A percentile compares a stretch with the other conserved stretches of the same genome.
phyloP scores from a whole-genome alignment of 2,113 vertebrate genomes.

The Entelurus aequoreus region DNA sequence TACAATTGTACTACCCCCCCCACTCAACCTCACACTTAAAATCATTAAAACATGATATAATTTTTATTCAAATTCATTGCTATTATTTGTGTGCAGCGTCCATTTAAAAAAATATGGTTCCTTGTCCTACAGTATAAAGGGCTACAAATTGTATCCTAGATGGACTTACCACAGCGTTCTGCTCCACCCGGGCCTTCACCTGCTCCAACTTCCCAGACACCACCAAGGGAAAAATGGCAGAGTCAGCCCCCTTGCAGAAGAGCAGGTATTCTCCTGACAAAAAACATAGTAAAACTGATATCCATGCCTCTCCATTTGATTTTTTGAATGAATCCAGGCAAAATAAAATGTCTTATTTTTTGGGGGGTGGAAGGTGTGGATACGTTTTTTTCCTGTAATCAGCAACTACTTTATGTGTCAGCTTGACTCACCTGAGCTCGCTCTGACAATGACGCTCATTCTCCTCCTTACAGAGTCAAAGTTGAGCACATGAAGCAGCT shows the following conservation, averaged over 20 bases:
- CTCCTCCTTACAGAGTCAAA: constrained; percentile 95
- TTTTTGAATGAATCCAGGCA: no score
- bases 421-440: constrained; percentile 74
- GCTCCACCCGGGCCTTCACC: constrained; percentile 85
- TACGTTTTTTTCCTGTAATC: neutral
- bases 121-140: neutral
- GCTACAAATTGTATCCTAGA: neutral
- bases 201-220: constrained; percentile 92
- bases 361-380: no score
- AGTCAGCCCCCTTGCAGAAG: constrained; percentile 97
- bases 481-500: constrained; percentile 86
- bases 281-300: neutral
- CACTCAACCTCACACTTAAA: no score
- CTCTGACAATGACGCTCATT: constrained; percentile 94
- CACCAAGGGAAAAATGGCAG: constrained; percentile 91
- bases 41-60: no score
- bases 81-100: neutral
- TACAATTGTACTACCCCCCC: no score
- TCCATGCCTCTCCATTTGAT: no score
- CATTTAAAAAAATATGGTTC: neutral
- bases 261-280: constrained; percentile 85
- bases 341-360: neutral
- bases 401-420: neutral
- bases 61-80: no score
- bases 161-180: constrained; percentile 88